These are phyloP conservation scores for Empidonax alnorum DNA, from an alignment of 2,113 vertebrate genomes.

Conservation along the genomic window DNA sequence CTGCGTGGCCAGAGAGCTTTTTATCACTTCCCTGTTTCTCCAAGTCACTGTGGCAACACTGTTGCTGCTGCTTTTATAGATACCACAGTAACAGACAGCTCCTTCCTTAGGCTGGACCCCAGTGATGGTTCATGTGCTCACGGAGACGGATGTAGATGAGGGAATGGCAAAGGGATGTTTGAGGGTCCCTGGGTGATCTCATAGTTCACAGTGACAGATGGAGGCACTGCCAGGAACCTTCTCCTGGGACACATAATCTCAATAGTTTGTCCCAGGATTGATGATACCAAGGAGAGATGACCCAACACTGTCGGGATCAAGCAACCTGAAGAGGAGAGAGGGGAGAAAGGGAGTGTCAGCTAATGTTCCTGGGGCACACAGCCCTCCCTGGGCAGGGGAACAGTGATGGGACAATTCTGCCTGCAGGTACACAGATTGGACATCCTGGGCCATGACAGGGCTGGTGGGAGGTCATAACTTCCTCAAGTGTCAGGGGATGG, in stretches of 20 bases:
- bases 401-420: not conserved
- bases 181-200: fast-evolving
- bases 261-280: fast-evolving
- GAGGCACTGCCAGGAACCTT: not conserved
- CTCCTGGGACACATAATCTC: not conserved
- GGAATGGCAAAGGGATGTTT: not conserved
- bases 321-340: not conserved
- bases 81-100: not conserved
- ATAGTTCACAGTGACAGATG: not conserved
- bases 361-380: not conserved
- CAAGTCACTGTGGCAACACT: fast-evolving
- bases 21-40: not conserved
- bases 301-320: not conserved
- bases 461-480: not conserved
- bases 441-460: fast-evolving
- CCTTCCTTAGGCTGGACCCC: not conserved
- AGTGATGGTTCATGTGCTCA: not conserved
- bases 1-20: not conserved
- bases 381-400: not conserved
- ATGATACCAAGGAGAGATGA: not conserved
- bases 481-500: not conserved
- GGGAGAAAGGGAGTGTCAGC: not conserved
- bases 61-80: no score
- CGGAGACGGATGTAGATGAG: not conserved
- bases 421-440: no score